Conservation (phyloP, 2,888 invertebrate species). For the Eremobia ochroleuca region DNA sequence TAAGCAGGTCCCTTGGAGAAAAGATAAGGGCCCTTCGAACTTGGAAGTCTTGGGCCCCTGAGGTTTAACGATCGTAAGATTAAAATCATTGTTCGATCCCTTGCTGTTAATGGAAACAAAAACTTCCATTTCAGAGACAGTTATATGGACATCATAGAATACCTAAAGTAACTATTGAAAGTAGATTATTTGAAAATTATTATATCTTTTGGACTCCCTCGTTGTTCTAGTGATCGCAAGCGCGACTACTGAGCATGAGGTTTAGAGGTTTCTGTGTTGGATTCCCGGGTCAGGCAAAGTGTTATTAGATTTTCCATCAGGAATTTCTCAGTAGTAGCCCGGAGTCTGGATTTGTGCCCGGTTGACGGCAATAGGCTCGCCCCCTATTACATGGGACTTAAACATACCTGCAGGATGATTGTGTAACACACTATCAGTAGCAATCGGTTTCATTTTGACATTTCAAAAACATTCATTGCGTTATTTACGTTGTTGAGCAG, state of each 20-base stretch:
- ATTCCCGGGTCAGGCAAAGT: background rate
- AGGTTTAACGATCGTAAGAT: slow-evolving; percentile 42
- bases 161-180: background rate
- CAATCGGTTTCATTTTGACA: too few species aligned
- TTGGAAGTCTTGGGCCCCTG: slow-evolving; percentile 17
- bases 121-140: background rate
- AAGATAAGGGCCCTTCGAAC: slow-evolving; percentile 44
- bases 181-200: background rate
- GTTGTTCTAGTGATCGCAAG: background rate
- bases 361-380: background rate
- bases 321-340: background rate
- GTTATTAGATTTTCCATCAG: background rate
- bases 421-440: too few species aligned
- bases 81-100: slow-evolving; percentile 39
- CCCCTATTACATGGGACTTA: background rate
- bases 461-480: too few species aligned
- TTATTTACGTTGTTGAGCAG: too few species aligned
- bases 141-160: background rate
- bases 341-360: background rate
- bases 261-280: background rate
- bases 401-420: too few species aligned
- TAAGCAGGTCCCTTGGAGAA: slow-evolving; percentile 44
- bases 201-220: background rate
- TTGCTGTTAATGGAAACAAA: slow-evolving; percentile 9
- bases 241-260: background rate